phyloP scores from a whole-genome alignment of 2,113 vertebrate species.

The Platichthys stellatus region DNA sequence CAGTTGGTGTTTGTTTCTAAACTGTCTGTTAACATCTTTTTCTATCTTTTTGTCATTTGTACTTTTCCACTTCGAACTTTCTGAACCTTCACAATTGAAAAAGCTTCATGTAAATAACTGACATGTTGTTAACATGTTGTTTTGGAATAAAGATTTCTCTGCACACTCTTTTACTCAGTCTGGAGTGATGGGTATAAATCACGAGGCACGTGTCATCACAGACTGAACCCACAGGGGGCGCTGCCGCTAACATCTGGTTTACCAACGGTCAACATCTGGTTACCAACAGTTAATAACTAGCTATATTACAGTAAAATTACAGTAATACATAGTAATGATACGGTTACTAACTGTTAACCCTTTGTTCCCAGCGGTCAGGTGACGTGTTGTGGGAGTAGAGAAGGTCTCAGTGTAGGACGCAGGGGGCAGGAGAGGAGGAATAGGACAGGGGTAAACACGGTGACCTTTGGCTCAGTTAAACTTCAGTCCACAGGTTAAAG shows the following conservation, averaged over 20 bases:
- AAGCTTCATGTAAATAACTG: conserved; percentile 50
- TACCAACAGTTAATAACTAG: neutral
- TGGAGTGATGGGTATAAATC: no score
- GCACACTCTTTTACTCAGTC: neutral
- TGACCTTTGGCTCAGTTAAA: conserved; percentile 34
- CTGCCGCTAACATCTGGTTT: neutral
- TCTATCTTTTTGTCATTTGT: conserved; percentile 57
- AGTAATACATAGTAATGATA: neutral
- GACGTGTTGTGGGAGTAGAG: neutral
- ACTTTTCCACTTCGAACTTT: conserved; percentile 59
- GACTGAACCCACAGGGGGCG: neutral
- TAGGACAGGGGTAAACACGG: conserved; percentile 46
- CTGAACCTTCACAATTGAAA: conserved; percentile 14
- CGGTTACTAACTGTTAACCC: neutral
- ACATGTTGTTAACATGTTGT: conserved; percentile 16
- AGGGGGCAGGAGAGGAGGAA: neutral
- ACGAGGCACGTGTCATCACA: neutral
- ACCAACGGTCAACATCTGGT: neutral
- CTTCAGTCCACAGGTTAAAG: neutral
- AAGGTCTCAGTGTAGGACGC: neutral
- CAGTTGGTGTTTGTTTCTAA: neutral
- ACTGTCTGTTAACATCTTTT: conserved; percentile 41
- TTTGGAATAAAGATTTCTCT: conserved; percentile 58
- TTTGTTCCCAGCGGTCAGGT: neutral
- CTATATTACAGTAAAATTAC: neutral